Conservation (phyloP, 2,113 vertebrate species). For the Tapirus terrestris region DNA sequence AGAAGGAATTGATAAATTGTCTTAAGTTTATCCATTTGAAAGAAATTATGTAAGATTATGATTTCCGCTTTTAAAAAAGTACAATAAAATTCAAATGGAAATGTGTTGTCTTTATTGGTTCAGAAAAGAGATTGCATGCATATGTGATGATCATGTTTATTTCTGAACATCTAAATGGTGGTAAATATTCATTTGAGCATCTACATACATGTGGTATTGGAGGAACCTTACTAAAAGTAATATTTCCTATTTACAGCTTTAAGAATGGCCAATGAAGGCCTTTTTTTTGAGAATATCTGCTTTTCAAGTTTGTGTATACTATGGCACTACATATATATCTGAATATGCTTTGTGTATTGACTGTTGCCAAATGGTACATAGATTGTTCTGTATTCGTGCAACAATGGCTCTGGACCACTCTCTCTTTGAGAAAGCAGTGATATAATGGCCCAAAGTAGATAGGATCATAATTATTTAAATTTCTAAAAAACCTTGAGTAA, state of each 20-base stretch:
- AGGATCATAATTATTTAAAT: conserved; percentile 16
- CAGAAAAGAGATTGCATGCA: background rate
- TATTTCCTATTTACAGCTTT: background rate
- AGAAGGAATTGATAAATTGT: conserved; percentile 55
- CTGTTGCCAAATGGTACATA: background rate
- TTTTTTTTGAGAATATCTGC: background rate
- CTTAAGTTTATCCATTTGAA: conserved; percentile 53
- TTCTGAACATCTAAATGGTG: background rate
- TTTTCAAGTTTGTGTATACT: background rate
- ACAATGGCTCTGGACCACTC: background rate
- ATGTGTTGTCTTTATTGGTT: background rate
- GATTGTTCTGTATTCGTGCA: background rate
- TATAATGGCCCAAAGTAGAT: background rate
- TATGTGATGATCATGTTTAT: background rate
- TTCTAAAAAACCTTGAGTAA: conserved; percentile 24
- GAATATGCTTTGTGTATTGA: background rate
- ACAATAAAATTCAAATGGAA: background rate
- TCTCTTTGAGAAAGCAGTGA: background rate
- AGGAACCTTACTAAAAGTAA: background rate
- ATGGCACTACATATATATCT: rapidly evolving
- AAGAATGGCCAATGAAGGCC: background rate
- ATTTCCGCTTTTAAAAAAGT: background rate
- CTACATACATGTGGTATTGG: background rate
- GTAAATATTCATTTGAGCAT: background rate
- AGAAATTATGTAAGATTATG: conserved; percentile 48